These are phyloP conservation scores for Anseranas semipalmata DNA, from an alignment of 2,113 vertebrate species.

Conservation along the genomic window DNA sequence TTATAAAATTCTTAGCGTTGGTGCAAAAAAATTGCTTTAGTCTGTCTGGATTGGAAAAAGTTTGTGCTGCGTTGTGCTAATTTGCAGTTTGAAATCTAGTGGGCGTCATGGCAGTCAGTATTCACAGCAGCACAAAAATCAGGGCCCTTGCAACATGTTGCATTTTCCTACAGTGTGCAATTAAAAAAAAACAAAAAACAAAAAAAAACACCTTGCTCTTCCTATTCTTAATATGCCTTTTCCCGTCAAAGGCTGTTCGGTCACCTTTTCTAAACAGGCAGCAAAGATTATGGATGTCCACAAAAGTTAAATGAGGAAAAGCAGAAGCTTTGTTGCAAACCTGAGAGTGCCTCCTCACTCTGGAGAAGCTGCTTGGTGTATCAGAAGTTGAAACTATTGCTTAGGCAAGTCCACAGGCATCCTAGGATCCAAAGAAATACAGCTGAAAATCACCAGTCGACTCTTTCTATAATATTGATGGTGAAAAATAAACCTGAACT, in stretches of 20 bases:
- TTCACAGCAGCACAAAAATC: background rate
- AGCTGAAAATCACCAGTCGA: background rate
- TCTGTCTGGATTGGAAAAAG: background rate
- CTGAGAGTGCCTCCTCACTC: background rate
- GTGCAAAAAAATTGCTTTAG: background rate
- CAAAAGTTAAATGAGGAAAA: background rate
- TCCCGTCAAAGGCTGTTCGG: background rate
- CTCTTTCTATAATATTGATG: background rate
- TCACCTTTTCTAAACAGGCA: background rate
- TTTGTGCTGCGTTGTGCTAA: background rate
- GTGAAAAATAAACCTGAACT: background rate
- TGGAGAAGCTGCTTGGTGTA: background rate
- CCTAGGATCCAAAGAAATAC: background rate
- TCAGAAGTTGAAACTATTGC: background rate
- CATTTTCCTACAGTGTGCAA: background rate
- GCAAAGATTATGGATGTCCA: background rate
- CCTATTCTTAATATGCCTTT: background rate
- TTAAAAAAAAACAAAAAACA: background rate
- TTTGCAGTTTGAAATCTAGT: background rate
- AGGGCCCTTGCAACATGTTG: background rate
- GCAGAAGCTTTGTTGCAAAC: background rate
- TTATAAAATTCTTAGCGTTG: constrained; percentile 62
- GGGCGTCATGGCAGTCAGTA: background rate
- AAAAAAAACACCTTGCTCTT: background rate
- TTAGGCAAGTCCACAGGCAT: background rate